Percentiles rank a stretch among this genome's conserved stretches.
phyloP scores from a whole-genome alignment of 2,888 invertebrate genomes.

The Drosophila stalkeri region DNA sequence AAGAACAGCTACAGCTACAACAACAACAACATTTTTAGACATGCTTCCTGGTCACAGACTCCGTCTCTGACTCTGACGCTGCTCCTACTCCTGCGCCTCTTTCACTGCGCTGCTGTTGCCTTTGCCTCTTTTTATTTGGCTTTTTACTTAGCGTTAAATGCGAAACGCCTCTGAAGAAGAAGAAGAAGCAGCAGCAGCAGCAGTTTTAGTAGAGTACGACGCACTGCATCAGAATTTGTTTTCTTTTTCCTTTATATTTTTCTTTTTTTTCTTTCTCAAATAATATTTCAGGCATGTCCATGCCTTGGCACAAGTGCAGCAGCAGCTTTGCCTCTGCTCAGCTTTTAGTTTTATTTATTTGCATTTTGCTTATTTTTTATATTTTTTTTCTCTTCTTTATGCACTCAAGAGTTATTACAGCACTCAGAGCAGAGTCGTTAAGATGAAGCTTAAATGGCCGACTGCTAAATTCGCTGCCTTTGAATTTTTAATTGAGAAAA shows the following conservation, averaged over 20 bases:
- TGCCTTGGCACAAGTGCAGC: constrained; percentile 66
- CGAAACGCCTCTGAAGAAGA: constrained; percentile 57
- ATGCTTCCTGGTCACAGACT: constrained; percentile 70
- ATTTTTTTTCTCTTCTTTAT: constrained; percentile 10
- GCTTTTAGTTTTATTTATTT: constrained; percentile 61
- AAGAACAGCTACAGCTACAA: not conserved
- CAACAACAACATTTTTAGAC: constrained; percentile 65
- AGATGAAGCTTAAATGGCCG: constrained; percentile 17
- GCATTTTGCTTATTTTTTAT: constrained; percentile 28
- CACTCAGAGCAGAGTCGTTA: constrained; percentile 56
- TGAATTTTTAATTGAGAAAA: not conserved
- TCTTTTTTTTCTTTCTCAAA: constrained; percentile 48
- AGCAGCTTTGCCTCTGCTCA: constrained; percentile 34
- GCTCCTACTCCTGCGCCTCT: not conserved
- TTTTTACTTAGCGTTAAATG: constrained; percentile 72
- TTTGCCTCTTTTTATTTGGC: constrained; percentile 65
- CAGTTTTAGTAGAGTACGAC: constrained; percentile 34
- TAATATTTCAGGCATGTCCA: constrained; percentile 73
- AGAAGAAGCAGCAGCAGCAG: constrained; percentile 3
- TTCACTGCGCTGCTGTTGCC: constrained; percentile 8
- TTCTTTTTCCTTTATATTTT: not conserved
- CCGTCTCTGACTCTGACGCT: constrained; percentile 3
- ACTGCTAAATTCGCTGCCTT: constrained; percentile 36
- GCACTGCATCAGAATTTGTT: constrained; percentile 71
- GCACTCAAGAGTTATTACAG: constrained; percentile 69